Evolutionary conservation across 1,140 invertebrate species (phyloP).

Genomic region (Diprion similis): DNA sequence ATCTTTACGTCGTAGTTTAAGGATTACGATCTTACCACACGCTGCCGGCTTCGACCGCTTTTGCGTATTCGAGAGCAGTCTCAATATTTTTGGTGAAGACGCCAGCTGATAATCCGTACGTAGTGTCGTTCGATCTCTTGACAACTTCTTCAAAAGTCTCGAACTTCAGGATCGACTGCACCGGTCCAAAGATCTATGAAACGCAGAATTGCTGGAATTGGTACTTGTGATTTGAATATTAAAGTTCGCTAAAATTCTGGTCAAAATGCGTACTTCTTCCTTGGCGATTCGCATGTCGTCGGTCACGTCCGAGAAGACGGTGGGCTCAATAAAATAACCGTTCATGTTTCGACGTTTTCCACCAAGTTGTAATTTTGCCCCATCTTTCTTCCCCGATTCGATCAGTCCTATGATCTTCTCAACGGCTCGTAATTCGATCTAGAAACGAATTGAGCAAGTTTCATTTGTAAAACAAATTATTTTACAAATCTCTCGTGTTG

Average conservation of each 20-base stretch:
- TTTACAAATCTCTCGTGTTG: slow-evolving; percentile 27
- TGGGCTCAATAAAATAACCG: slow-evolving; percentile 87
- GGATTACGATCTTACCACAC: slow-evolving; percentile 73
- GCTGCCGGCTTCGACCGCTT: slow-evolving; percentile 83
- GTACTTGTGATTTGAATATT: background rate
- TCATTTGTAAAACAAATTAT: slow-evolving; percentile 70
- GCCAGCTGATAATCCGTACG: slow-evolving; percentile 88
- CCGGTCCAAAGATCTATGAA: slow-evolving; percentile 88
- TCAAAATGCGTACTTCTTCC: slow-evolving; percentile 70
- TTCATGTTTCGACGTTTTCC: slow-evolving; percentile 72
- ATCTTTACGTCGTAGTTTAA: slow-evolving; percentile 11
- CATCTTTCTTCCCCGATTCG: slow-evolving; percentile 79
- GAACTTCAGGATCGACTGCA: slow-evolving; percentile 91
- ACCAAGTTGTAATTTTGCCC: slow-evolving; percentile 79
- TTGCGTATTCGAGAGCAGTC: slow-evolving; percentile 78
- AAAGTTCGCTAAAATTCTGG: background rate
- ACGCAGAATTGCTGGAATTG: slow-evolving; percentile 18
- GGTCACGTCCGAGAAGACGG: slow-evolving; percentile 84
- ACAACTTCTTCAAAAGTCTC: slow-evolving; percentile 88
- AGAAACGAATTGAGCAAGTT: slow-evolving; percentile 28
- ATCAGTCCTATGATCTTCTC: slow-evolving; percentile 80
- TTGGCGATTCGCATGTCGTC: slow-evolving; percentile 88
- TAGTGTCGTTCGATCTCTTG: slow-evolving; percentile 84
- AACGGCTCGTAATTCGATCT: slow-evolving; percentile 77
- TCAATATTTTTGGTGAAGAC: slow-evolving; percentile 88